Evolutionary conservation across 1,140 invertebrate genomes (phyloP).

Genomic region (Chlorops oryzae): DNA sequence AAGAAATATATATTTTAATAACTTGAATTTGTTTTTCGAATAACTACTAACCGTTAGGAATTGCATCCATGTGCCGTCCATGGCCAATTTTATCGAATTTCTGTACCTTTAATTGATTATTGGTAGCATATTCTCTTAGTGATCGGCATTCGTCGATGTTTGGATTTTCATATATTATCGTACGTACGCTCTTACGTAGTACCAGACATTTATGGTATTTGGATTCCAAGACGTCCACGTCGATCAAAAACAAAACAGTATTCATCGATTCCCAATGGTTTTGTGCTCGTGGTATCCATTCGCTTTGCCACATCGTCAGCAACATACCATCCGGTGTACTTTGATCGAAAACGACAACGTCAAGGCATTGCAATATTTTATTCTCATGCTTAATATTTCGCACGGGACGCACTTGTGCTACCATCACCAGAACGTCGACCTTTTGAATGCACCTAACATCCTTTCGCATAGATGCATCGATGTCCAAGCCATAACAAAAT

Average conservation of each 20-base stretch:
- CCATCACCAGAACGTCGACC: slow-evolving; percentile 47
- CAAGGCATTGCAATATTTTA: slow-evolving; percentile 39
- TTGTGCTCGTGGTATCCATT: slow-evolving; percentile 39
- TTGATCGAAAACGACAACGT: slow-evolving; percentile 49
- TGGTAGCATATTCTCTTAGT: slow-evolving; percentile 24
- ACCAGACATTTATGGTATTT: slow-evolving; percentile 36
- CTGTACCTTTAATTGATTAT: no score
- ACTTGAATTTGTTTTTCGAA: no score
- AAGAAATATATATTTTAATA: no score
- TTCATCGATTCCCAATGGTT: slow-evolving; percentile 44
- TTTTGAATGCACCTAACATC: no score
- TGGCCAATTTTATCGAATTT: slow-evolving; percentile 22
- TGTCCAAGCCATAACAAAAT: no score
- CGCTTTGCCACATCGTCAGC: slow-evolving; percentile 49
- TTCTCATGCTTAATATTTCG: no score
- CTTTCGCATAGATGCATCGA: no score
- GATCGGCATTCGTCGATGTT: slow-evolving; percentile 16
- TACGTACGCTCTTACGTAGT: slow-evolving; percentile 33
- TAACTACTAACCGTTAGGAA: slow-evolving; percentile 23
- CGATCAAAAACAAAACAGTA: slow-evolving; percentile 50
- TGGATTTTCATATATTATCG: slow-evolving; percentile 50
- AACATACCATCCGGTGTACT: slow-evolving; percentile 42
- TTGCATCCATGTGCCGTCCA: slow-evolving; percentile 11
- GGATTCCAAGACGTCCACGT: slow-evolving; percentile 47
- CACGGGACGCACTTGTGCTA: slow-evolving; percentile 35